A percentile compares a stretch with the other conserved stretches of the same genome.
These are phyloP conservation scores for Sciurus vulgaris DNA, from an alignment of 2,797 vertebrate genomes.

Conservation along the genomic window DNA sequence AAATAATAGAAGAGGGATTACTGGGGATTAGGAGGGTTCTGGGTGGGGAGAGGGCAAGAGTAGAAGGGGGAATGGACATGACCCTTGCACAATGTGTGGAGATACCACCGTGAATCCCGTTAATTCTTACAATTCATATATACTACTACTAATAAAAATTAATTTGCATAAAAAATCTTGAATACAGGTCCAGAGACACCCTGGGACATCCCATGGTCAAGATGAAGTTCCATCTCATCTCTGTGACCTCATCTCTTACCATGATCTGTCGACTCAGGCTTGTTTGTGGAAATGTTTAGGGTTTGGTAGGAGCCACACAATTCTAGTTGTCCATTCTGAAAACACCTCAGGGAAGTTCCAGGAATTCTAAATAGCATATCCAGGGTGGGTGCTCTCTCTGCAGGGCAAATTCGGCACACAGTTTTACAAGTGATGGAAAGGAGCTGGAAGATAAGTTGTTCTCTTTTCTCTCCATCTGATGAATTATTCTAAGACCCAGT, in stretches of 20 bases:
- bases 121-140: background rate
- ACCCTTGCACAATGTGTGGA: background rate
- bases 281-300: background rate
- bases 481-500: background rate
- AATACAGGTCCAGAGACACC: background rate
- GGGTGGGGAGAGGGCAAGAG: too few relatives aligned
- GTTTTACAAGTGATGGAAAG: background rate
- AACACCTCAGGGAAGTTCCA: background rate
- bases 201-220: background rate
- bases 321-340: background rate
- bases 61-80: background rate
- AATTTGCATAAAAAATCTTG: background rate
- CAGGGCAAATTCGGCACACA: background rate
- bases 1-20: background rate
- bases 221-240: accelerated
- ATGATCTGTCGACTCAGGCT: background rate
- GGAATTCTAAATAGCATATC: background rate
- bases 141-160: background rate
- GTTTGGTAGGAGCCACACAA: background rate
- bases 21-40: background rate
- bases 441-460: background rate
- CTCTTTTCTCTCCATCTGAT: background rate
- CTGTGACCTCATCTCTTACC: background rate
- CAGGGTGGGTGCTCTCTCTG: background rate
- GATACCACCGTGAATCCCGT: background rate